Evolutionary conservation across 2,113 vertebrate genomes (phyloP), one percentile per base, ranked within the genome.

Genomic region (Oxygymnocypris stewartii): DNA sequence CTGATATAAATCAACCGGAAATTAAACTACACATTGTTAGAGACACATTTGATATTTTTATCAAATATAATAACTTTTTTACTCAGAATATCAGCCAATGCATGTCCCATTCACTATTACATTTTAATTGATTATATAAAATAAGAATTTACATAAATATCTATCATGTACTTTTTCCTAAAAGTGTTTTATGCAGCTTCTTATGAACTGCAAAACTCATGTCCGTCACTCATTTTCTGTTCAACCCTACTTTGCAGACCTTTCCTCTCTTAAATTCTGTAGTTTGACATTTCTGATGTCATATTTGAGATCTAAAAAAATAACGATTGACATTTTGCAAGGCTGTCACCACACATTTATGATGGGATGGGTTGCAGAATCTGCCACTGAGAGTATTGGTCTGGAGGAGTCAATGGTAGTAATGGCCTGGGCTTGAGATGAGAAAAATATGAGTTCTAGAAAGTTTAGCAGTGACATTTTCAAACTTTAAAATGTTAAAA

Each of bases 401-500:
- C 42, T 47, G 23, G 6, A 47, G 73, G 23, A 6, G 23, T 75
- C 23, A 25, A 12, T 44, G 23, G 69, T 5, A 73, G 69, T 23
- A 23, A 73, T 10, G 18, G 9, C 35, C 37, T 42, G 37, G 20
- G 37, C 4, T 9, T 42, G 20, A 40, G 10, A 18, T 40, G 18
- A 4, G 18, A 0, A 40, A 40, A 73, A 73, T 73, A 6, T 69
- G 31, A 42, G 18, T 12, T 73, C 40, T 73, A 40, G 11, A 73
- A 73, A 73, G 20, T n/a, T 73, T n/a, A 49, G n/a, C 42, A 7
- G 12, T 75, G 73, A 47, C 3, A 47, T 76, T 47, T 76, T 49
- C n/a, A 14, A 73, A 76, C 42, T 76, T 76, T 14, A 25, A 47
- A 74, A 44, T 74, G 71, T 6, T 74, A 74, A 12, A 75, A 44